Percentiles rank a stretch among this genome's conserved stretches.
phyloP scores from a whole-genome alignment of 2,888 invertebrate species.

The Drosophila conformis region DNA sequence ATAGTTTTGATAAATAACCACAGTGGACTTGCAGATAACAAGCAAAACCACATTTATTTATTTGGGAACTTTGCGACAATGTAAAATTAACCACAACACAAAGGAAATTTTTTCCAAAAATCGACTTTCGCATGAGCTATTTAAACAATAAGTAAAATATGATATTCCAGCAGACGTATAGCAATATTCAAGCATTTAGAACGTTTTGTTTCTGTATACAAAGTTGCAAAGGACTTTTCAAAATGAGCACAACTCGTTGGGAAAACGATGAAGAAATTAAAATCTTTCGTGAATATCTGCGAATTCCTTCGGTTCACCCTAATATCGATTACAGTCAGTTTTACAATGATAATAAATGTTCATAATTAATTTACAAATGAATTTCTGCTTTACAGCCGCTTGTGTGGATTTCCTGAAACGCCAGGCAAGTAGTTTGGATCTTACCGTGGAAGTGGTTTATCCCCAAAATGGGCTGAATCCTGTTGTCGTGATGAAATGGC shows the following conservation, averaged over 20 bases:
- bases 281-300: constrained; percentile 92
- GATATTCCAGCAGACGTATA: background rate
- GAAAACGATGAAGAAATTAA: constrained; percentile 87
- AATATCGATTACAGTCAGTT: constrained; percentile 91
- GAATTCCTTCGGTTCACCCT: constrained; percentile 94
- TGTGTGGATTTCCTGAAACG: constrained; percentile 91
- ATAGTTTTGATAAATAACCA: constrained; percentile 1
- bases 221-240: background rate
- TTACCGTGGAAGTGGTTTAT: constrained; percentile 88
- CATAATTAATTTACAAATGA: background rate
- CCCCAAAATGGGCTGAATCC: constrained; percentile 87
- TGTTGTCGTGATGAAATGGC: constrained; percentile 91
- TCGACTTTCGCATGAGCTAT: background rate
- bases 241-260: constrained; percentile 73
- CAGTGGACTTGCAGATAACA: constrained; percentile 13
- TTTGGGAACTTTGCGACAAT: too few species aligned
- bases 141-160: background rate
- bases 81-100: background rate
- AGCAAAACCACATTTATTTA: constrained; percentile 12
- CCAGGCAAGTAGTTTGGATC: constrained; percentile 89
- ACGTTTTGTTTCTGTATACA: background rate
- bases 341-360: background rate
- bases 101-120: background rate
- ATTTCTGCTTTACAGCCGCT: constrained; percentile 86
- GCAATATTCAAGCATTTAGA: background rate